Base-by-base conservation (phyloP, 2,113 vertebrate genomes). In the Passer domesticus region DNA sequence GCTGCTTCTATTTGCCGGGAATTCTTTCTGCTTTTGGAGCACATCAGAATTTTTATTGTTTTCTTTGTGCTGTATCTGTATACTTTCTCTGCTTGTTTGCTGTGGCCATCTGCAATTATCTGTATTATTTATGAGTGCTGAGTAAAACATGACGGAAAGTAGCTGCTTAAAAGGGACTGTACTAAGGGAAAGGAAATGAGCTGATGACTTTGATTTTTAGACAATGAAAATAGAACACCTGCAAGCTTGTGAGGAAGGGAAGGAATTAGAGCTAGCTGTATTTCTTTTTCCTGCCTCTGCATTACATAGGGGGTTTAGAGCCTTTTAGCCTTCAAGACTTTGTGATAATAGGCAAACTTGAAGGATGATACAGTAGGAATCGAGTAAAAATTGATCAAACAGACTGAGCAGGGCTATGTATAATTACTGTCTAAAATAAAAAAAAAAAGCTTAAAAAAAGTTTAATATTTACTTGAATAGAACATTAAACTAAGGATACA, bases 161-260 rank as follows among this genome's bases (percentile, higher is more conserved):
- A 91, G 59, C 46, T 78, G 75, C 86, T 89, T 94, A 93, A 93
- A 93, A 92, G 50, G 80, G 80, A n/a, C 69, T 90, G n/a, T 93
- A 41, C 83, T 70, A 52, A 87, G 52, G 70, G 75, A 94, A 87
- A 90, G 89, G 86, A 90, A 96, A 78, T 83, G 92, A 92, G 90
- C 77, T 80, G 83, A 92, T 92, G 82, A 94, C 50, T 97, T 89
- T 94, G 91, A 94, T 90, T 93, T 92, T 94, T 77, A 92, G 88
- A 73, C 75, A 92, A 93, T 80, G 72, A 70, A 88, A 95, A 92
- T 81, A 77, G 89, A 95, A 91, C 49, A 94, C 91, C 89, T 96
- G 78, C 62, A 76, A 80, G 41, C 68, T 94, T 68, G 41, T 74
- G 72, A 90, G 60, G 8, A 86, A 62, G 87, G 56, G 82, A 79